Evolutionary conservation across 1,140 invertebrate genomes (phyloP).

Genomic region (Drosophila kohkoa): DNA sequence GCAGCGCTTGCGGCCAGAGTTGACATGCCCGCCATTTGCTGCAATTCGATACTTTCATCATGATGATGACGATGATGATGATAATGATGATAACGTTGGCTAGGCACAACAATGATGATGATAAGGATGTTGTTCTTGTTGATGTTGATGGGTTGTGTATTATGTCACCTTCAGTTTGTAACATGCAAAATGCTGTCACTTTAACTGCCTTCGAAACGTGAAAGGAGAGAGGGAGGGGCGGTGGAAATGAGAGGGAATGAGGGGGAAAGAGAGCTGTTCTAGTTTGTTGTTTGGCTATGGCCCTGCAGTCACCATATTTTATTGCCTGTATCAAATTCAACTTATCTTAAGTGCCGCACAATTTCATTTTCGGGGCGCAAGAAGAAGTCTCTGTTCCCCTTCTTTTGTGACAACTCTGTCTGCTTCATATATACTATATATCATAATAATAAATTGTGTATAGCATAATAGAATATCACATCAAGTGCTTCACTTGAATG

Average conservation of each 20-base stretch:
- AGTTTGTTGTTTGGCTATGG: too few species aligned
- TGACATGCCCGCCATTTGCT: conserved; percentile 37
- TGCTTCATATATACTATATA: too few species aligned
- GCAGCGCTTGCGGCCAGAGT: conserved; percentile 33
- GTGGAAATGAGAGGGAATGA: background rate
- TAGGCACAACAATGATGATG: background rate
- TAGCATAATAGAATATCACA: too few species aligned
- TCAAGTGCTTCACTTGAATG: too few species aligned
- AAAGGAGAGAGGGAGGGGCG: too few species aligned
- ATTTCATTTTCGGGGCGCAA: background rate
- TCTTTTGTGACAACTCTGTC: too few species aligned
- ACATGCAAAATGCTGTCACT: conserved; percentile 31
- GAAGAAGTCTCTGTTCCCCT: background rate
- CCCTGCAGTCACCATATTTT: background rate
- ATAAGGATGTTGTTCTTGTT: background rate
- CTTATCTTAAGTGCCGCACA: conserved; percentile 1
- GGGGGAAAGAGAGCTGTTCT: conserved; percentile 7
- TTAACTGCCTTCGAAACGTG: background rate
- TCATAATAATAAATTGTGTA: too few species aligned
- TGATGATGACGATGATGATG: background rate
- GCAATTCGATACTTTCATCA: conserved; percentile 39
- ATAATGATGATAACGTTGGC: background rate
- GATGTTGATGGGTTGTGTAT: conserved; percentile 19
- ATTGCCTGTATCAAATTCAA: conserved; percentile 14
- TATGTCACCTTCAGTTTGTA: conserved; percentile 36